A percentile compares a stretch with the other conserved stretches of the same genome.
These are phyloP conservation scores for Ferdinandea cuprea DNA, from an alignment of 2,888 invertebrate species.

Conservation along the genomic window DNA sequence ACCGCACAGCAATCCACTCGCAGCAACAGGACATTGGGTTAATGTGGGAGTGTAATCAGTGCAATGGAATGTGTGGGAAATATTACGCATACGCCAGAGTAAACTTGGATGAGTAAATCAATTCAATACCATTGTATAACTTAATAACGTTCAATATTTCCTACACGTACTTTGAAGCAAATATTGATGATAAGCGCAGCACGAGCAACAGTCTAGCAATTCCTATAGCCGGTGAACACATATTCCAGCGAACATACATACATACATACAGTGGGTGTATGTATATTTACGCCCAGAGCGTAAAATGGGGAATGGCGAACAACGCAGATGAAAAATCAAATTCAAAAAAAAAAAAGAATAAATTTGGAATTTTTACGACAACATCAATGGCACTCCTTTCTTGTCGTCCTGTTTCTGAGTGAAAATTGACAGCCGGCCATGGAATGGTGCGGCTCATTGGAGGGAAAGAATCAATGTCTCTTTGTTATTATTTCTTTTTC, in stretches of 20 bases:
- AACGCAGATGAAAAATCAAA: conserved; percentile 15
- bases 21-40: too few relatives aligned
- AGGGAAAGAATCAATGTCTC: neutral
- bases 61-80: conserved; percentile 6
- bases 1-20: too few relatives aligned
- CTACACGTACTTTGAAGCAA: conserved; percentile 40
- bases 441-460: neutral
- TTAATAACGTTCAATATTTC: conserved; percentile 50
- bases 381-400: conserved; percentile 29
- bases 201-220: conserved; percentile 49
- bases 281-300: too few relatives aligned
- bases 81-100: conserved; percentile 36
- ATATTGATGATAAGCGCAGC: conserved; percentile 13
- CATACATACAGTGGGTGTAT: too few relatives aligned
- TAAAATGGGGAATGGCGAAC: neutral
- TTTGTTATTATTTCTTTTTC: conserved; percentile 4
- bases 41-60: neutral
- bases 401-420: neutral
- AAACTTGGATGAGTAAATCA: conserved; percentile 21
- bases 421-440: conserved; percentile 28
- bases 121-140: conserved; percentile 19
- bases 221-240: too few relatives aligned
- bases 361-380: conserved; percentile 37
- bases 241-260: too few relatives aligned
- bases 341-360: conserved; percentile 17